Evolutionary conservation across 1,140 invertebrate species (phyloP).

Genomic region (Bombus difficillimus): DNA sequence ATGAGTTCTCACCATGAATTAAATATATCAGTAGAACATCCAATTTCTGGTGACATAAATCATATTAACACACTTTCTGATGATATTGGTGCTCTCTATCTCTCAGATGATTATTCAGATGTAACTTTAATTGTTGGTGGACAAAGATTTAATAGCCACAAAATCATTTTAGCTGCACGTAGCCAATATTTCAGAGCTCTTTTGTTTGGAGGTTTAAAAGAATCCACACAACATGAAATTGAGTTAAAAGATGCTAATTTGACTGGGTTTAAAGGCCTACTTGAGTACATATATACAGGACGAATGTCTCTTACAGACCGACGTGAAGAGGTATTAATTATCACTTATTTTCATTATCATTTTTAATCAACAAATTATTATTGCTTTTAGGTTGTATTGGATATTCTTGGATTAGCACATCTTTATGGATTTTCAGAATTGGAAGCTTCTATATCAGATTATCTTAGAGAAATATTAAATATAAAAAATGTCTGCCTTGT

Average conservation of each 20-base stretch:
- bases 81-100: slow-evolving; percentile 89
- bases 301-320: slow-evolving; percentile 92
- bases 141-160: slow-evolving; percentile 92
- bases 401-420: slow-evolving; percentile 89
- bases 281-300: slow-evolving; percentile 98
- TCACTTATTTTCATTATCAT: not conserved
- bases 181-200: slow-evolving; percentile 97
- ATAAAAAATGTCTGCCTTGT: slow-evolving; percentile 96
- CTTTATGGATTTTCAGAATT: slow-evolving; percentile 97
- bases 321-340: slow-evolving; percentile 82
- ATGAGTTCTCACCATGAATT: slow-evolving; percentile 64
- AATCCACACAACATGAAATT: slow-evolving; percentile 92
- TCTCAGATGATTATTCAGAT: slow-evolving; percentile 95
- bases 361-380: not conserved
- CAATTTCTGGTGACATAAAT: slow-evolving; percentile 55
- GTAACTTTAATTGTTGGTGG: slow-evolving; percentile 94
- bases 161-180: slow-evolving; percentile 94
- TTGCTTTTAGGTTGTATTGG: slow-evolving; percentile 74
- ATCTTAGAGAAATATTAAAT: slow-evolving; percentile 93
- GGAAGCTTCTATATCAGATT: slow-evolving; percentile 95
- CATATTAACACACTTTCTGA: slow-evolving; percentile 57
- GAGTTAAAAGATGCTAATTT: slow-evolving; percentile 93
- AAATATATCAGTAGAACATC: slow-evolving; percentile 21
- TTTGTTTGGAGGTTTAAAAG: slow-evolving; percentile 95
- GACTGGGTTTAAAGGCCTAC: slow-evolving; percentile 93